Evolutionary conservation across 2,113 vertebrate genomes (phyloP), one percentile per base, ranked within the genome.

Genomic region (Etheostoma spectabile): DNA sequence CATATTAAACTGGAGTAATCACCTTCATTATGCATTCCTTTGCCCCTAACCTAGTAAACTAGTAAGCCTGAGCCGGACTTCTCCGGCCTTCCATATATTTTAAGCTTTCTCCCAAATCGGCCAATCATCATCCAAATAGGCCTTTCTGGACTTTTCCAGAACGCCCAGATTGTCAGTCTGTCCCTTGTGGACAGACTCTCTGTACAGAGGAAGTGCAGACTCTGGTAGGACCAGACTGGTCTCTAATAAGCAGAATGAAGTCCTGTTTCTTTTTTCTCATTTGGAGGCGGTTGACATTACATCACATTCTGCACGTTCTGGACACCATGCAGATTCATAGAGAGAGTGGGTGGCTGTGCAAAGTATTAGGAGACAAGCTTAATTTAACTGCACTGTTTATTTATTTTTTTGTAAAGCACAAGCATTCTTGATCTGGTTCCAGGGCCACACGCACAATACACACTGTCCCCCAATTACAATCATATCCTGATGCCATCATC

Each of bases 401-500:
- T 42, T 42, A 11, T 42, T 69, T 87, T 52, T 78, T 76, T 84
- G 30, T 30, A 30, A 77, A 83, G 80, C 85, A 86, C 91, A 92
- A 91, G 88, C 90, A 90, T 93, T 92, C 86, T 88, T 94, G 90
- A 89, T 74, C 72, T 48, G 48, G 56, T 68, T 93, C 86, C 88
- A 91, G 75, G 86, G 61, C 83, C 91, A 93, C 85, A 88, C 88
- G 90, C 74, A 68, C 77, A 92, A 91, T 84, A 65, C 88, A 74
- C 80, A 84, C 84, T 90, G 87, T 90, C 80, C 90, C 81, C 77
- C 86, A 92, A 86, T 92, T 87, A 80, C 88, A 87, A 90, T 85
- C 45, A 87, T 91, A 93, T 94, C 86, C 93, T 93, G 86, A 81
- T 72, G 79, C 85, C 87, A 90, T 91, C 86, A 86, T 72, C 66